Evolutionary conservation across 2,888 invertebrate species (phyloP), one percentile per base, ranked within the genome.

Genomic region (Meandrusa payeni): DNA sequence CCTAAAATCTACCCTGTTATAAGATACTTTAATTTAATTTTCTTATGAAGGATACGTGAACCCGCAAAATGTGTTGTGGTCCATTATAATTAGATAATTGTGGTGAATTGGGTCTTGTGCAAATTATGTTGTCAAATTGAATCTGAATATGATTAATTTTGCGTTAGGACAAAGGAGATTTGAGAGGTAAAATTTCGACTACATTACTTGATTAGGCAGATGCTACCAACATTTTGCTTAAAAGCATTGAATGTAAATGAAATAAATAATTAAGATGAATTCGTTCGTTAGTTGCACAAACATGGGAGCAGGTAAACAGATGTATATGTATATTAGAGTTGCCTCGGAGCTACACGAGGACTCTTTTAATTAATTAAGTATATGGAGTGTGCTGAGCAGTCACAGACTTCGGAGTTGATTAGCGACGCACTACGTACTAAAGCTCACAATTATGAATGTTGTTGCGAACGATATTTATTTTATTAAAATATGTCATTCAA

Each of bases 281-380:
- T 66, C 67, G 71, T 82, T 82, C 76, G 77, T 82, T 82, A 82
- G 72, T 66, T 57, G 61, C 61, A 61, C 71, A 79, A 79, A 81
- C 76, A 76, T 64, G 59, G 64, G 65, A 61, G 48, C 72, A 77
- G 76, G 79, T 78, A 80, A 81, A 78, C 71, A 76, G 55, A 61
- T 62, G 63, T 52, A 54, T 63, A 59, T 52, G 59, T 60, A 51
- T 52, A 52, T 52, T 53, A 29, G 52, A 70, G 60, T 66, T 63
- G 59, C 50, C 61, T 56, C 52, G 39, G 47, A 60, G 56, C 54
- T 54, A 33, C 66, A 60, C 55, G 64, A 73, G 72, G 61, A 81
- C 80, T 75, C 80, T 81, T 82, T 82, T 76, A 82, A 81, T 83
- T 81, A 83, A 77, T 78, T 80, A 80, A 78, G 69, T 77, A 66